phyloP scores from a whole-genome alignment of 2,797 vertebrate species.

The Peromyscus nudipes region DNA sequence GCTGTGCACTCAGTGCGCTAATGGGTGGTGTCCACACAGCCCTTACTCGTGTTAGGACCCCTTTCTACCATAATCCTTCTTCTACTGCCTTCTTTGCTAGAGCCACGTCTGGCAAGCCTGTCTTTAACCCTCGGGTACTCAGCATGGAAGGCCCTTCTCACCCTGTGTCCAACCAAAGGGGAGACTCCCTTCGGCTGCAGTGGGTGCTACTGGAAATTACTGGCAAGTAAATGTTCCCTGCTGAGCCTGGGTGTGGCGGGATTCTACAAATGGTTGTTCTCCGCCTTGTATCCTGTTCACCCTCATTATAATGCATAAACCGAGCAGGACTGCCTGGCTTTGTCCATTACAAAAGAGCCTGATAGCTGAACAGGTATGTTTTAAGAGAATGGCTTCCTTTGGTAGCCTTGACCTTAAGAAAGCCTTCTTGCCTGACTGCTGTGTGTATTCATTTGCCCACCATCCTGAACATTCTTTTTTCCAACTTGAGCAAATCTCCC shows the following conservation, averaged over 20 bases:
- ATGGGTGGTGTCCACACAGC: neutral
- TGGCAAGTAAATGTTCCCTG: too few species aligned
- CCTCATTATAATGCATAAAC: too few species aligned
- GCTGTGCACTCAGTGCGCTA: neutral
- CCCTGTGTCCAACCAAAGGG: neutral
- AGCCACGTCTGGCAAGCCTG: neutral
- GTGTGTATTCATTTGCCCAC: neutral
- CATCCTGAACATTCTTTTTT: neutral
- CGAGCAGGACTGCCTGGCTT: neutral
- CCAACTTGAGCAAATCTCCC: neutral
- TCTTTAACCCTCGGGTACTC: neutral
- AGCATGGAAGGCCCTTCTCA: neutral
- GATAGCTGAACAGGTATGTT: neutral
- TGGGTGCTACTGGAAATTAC: accelerated
- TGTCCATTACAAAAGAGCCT: neutral
- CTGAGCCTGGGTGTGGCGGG: neutral
- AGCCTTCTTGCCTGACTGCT: neutral
- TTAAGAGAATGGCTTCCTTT: neutral
- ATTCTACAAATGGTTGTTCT: neutral
- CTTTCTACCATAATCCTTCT: neutral
- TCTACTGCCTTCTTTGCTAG: neutral
- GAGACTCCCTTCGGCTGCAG: neutral
- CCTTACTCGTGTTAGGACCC: neutral
- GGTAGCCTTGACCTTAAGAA: neutral
- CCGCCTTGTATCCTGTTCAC: neutral